These are phyloP conservation scores for Petrocephalus schoutedeni DNA, from an alignment of 2,797 vertebrate genomes.

Conservation along the genomic window DNA sequence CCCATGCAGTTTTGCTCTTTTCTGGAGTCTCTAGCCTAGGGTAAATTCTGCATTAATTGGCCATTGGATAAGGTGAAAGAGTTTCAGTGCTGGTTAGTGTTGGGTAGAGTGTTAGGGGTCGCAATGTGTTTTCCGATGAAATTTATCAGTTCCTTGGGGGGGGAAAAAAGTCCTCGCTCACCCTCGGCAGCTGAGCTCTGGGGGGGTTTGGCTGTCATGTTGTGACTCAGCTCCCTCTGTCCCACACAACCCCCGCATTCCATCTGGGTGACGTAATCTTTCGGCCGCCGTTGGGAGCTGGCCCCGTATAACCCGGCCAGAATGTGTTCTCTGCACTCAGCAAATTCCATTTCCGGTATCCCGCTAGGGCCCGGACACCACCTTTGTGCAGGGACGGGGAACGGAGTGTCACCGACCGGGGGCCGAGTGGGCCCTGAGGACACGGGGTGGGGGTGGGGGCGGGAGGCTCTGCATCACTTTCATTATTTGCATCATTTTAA, in stretches of 20 bases:
- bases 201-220: neutral
- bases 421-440: neutral
- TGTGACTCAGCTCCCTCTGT: neutral
- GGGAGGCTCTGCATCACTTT: neutral
- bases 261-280: neutral
- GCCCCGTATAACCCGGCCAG: neutral
- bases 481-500: neutral
- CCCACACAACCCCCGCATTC: neutral
- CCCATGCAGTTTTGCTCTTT: neutral
- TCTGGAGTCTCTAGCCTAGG: neutral
- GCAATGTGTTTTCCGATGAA: neutral
- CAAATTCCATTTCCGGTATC: neutral
- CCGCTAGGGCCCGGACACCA: no score
- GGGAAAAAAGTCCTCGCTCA: neutral
- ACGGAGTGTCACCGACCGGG: neutral
- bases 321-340: neutral
- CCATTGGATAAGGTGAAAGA: neutral
- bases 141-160: neutral
- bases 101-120: neutral
- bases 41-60: no score
- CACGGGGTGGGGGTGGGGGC: neutral
- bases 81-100: neutral
- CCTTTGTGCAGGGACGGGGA: neutral
- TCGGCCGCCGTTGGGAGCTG: neutral
- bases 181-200: neutral